Evolutionary conservation across 2,113 vertebrate genomes (phyloP).

Genomic region (Brachypteracias leptosomus): DNA sequence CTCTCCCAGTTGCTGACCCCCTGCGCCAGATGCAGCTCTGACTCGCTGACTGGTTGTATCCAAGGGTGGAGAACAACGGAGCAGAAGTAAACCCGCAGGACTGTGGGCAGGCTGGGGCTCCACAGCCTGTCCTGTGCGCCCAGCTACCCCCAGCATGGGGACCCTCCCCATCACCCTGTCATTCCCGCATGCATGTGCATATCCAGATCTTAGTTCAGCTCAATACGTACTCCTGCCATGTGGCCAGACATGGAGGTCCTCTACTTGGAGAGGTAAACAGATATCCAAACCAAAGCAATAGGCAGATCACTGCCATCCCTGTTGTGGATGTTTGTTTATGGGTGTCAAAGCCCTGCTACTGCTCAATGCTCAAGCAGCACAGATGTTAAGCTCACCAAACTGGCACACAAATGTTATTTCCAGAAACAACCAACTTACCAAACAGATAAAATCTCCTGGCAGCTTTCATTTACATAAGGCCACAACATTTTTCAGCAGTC

Average conservation of each 20-base stretch:
- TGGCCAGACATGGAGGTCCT: neutral
- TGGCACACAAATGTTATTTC: neutral
- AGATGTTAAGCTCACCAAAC: neutral
- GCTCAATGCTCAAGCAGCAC: neutral
- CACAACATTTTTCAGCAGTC: neutral
- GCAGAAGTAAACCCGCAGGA: neutral
- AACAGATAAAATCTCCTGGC: neutral
- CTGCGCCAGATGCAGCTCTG: neutral
- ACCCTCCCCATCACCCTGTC: neutral
- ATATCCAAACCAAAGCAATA: neutral
- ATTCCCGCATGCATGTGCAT: accelerated
- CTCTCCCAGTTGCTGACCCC: neutral
- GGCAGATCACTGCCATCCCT: neutral
- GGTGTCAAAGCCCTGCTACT: neutral
- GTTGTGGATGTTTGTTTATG: accelerated
- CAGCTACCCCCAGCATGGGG: accelerated
- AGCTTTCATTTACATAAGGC: neutral
- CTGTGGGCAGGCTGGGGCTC: accelerated
- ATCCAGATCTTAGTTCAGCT: neutral
- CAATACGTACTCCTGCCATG: neutral
- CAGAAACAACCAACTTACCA: neutral
- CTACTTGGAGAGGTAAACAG: neutral
- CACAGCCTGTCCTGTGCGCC: accelerated
- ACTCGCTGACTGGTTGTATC: neutral
- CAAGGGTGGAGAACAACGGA: accelerated